Conservation (phyloP, 2,888 invertebrate genomes). For the Galerucella nymphaeae region DNA sequence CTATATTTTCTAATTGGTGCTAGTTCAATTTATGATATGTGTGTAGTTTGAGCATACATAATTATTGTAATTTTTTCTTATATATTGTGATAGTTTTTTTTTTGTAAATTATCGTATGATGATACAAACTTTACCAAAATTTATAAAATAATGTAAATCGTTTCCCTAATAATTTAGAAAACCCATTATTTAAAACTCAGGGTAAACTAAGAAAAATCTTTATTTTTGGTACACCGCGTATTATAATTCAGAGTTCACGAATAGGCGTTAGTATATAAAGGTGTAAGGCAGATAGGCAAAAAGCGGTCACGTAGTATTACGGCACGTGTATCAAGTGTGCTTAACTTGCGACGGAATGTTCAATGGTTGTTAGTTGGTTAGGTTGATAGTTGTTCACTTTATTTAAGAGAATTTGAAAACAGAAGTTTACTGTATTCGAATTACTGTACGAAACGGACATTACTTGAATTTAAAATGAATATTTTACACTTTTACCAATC, state of each 20-base stretch:
- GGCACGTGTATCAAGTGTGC: conserved; percentile 17
- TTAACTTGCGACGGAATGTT: conserved; percentile 7
- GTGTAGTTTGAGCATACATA: no score
- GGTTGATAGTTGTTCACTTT: background rate
- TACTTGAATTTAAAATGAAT: background rate
- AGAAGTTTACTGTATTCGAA: background rate
- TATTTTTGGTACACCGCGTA: background rate
- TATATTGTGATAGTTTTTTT: no score
- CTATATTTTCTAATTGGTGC: no score
- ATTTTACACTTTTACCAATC: background rate
- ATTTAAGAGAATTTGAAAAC: conserved; percentile 1
- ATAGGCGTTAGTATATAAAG: conserved; percentile 4
- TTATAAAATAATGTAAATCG: no score
- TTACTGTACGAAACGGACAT: background rate
- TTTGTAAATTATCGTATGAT: no score
- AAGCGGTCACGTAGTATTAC: conserved; percentile 13
- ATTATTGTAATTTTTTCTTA: no score
- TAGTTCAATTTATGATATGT: no score
- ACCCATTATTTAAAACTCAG: no score
- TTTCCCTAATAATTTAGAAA: no score
- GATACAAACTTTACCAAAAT: no score
- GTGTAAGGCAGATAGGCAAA: conserved; percentile 10
- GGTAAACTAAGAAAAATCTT: no score
- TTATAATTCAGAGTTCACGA: background rate
- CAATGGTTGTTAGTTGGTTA: conserved; percentile 1